A percentile compares a stretch with the other conserved stretches of the same genome.
phyloP scores from a whole-genome alignment of 2,113 vertebrate species.

The human (Homo sapiens) region DNA sequence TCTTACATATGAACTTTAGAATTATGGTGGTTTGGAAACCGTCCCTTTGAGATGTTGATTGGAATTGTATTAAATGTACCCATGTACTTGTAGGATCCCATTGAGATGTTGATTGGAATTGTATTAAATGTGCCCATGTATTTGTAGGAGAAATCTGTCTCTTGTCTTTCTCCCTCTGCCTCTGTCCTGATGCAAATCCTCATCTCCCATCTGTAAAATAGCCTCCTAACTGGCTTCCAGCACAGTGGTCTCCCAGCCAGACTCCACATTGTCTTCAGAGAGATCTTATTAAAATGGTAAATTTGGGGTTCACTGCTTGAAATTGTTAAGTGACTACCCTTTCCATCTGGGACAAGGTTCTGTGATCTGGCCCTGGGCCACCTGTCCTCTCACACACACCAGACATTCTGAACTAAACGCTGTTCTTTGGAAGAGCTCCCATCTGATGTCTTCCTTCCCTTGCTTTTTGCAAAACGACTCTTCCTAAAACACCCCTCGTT shows the following conservation, averaged over 20 bases:
- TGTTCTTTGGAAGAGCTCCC: background rate
- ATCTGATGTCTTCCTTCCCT: background rate
- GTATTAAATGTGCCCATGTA: background rate
- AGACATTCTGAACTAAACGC: background rate
- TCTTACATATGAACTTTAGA: constrained; percentile 16
- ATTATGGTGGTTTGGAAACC: background rate
- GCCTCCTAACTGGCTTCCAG: background rate
- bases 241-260: background rate
- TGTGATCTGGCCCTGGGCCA: background rate
- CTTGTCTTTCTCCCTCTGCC: background rate
- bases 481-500: background rate
- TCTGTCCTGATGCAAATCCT: background rate
- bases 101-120: background rate
- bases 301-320: background rate
- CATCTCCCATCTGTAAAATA: background rate
- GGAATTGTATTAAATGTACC: background rate
- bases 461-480: background rate
- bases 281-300: background rate
- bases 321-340: background rate
- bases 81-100: background rate
- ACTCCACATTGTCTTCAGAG: background rate
- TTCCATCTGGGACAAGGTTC: background rate
- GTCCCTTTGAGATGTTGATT: background rate
- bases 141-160: background rate
- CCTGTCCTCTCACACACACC: background rate